Conservation (phyloP, 2,797 vertebrate species). For the Brachyalestes nurse region DNA sequence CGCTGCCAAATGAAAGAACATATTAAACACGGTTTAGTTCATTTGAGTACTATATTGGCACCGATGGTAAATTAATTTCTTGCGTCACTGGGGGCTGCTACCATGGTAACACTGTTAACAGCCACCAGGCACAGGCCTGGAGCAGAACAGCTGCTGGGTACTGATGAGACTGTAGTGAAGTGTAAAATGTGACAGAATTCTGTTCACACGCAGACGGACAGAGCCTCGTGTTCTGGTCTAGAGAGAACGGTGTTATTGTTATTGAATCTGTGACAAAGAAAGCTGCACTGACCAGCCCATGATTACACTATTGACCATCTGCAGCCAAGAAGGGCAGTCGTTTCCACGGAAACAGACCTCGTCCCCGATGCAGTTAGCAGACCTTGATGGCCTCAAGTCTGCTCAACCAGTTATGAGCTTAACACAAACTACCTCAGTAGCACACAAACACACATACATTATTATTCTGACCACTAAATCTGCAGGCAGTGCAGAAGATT, state of each 20-base stretch:
- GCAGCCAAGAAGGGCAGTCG: constrained; percentile 64
- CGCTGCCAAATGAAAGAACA: too few relatives aligned
- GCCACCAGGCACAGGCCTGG: too few relatives aligned
- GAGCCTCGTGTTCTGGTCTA: not conserved
- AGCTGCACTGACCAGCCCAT: not conserved
- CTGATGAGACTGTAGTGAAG: not conserved
- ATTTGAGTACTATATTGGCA: too few relatives aligned
- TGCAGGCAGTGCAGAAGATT: not conserved
- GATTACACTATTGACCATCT: constrained; percentile 71
- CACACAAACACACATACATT: not conserved
- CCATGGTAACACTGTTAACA: too few relatives aligned
- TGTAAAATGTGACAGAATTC: not conserved
- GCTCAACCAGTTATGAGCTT: constrained; percentile 25
- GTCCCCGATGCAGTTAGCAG: constrained; percentile 26
- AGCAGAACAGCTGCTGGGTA: not conserved
- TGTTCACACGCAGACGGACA: not conserved
- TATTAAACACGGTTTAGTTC: too few relatives aligned
- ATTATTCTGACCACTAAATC: not conserved
- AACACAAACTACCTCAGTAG: constrained; percentile 24
- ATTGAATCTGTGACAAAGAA: not conserved
- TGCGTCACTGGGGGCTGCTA: too few relatives aligned
- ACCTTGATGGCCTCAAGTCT: constrained; percentile 43
- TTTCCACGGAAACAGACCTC: constrained; percentile 73
- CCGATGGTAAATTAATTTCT: too few relatives aligned
- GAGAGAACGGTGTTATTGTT: not conserved